Conservation (phyloP, 2,113 vertebrate genomes). For the Antechinus flavipes region DNA sequence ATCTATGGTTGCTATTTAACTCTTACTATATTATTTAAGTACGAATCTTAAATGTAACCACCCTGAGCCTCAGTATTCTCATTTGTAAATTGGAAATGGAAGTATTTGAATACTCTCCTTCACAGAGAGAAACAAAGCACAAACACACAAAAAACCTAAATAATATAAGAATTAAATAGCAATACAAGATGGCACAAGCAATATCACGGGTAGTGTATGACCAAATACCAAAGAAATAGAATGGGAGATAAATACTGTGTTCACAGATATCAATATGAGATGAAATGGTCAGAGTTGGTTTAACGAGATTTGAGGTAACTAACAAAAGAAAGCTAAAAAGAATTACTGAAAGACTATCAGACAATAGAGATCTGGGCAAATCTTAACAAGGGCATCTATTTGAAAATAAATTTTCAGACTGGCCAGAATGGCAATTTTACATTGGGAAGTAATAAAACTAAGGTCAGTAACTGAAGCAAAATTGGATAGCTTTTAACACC, state of each 20-base stretch:
- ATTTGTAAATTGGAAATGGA: conserved; percentile 16
- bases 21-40: background rate
- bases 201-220: background rate
- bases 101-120: conserved; percentile 26
- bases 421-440: background rate
- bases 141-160: background rate
- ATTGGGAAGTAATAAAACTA: background rate
- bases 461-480: background rate
- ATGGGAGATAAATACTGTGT: background rate
- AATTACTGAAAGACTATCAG: background rate
- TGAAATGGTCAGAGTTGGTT: background rate
- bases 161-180: background rate
- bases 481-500: background rate
- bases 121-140: background rate
- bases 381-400: background rate
- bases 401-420: background rate
- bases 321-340: background rate
- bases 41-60: conserved; percentile 1
- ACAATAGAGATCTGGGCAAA: background rate
- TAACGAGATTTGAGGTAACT: background rate
- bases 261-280: background rate
- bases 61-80: conserved; percentile 14
- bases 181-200: background rate
- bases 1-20: background rate
- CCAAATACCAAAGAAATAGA: background rate